Evolutionary conservation across 2,797 vertebrate species (phyloP), one percentile per base, ranked within the genome.

Genomic region (Sylvia borin): DNA sequence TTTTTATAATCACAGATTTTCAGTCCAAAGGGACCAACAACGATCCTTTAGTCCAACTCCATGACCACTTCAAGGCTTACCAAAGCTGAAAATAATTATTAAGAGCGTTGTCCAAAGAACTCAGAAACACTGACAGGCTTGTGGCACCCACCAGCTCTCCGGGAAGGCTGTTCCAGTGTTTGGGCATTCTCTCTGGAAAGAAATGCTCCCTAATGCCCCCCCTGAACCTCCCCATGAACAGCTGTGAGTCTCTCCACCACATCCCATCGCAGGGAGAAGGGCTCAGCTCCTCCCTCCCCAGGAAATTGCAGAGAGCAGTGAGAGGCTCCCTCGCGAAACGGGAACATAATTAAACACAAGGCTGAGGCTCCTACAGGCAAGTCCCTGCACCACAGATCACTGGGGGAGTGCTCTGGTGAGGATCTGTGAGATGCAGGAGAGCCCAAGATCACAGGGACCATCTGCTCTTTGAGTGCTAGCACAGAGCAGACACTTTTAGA

Each of bases 141-240:
- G 57, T 22, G 47, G 16, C 43, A 71, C 9, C 3, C 2, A 42
- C 7, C 18, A 66, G 62, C 40, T 71, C 53, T 42, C 34, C 61
- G 71, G 53, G 24, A 58, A 75, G 21, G 17, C 48, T 51, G 24
- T 43, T 62, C 1, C 25, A 51, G 19, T 18, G 40, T 51, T 24
- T 54, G 43, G 60, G 5, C 32, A 47, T 16, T 31, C 26, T 20
- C 13, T 32, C 3, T 2, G 16, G 15, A 55, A 75, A 62, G 7
- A 74, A 81, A 55, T 8, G 5, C 11, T 29, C 53, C 57, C 57
- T 42, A 11, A 24, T 6, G 1, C 8, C 15, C 26, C 16, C 48
- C 14, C 2, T 24, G 27, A 91, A 8, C 10, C 12, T 66, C 16
- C 14, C 4, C 6, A 24, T 1, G n/a, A 2, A 1, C 11, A 61